Conservation (phyloP, 2,113 vertebrate genomes). For the Henicopernis longicauda region DNA sequence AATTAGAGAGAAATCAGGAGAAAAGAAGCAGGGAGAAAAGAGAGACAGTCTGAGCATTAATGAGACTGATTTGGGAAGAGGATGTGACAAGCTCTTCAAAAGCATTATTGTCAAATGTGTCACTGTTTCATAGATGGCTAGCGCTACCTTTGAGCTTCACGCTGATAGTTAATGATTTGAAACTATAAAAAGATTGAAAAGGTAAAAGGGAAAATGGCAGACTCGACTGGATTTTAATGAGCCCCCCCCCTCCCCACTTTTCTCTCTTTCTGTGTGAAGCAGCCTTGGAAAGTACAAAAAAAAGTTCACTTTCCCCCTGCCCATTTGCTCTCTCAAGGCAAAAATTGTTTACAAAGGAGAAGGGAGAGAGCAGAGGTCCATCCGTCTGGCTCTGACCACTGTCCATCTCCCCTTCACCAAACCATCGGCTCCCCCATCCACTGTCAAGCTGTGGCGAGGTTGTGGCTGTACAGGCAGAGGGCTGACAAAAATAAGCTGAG, state of each 20-base stretch:
- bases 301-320: constrained; percentile 46
- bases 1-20: constrained; percentile 79
- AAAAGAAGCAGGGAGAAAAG: constrained; percentile 75
- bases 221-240: constrained; percentile 80
- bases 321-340: neutral
- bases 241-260: constrained; percentile 7
- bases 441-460: neutral
- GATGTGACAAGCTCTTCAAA: constrained; percentile 82
- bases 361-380: constrained; percentile 28
- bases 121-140: constrained; percentile 76
- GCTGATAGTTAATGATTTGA: constrained; percentile 83
- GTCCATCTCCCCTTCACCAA: neutral
- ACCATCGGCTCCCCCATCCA: neutral
- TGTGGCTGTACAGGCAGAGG: constrained; percentile 4
- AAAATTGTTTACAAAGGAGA: constrained; percentile 38
- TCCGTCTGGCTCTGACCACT: neutral
- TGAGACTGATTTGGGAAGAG: constrained; percentile 82
- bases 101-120: constrained; percentile 83
- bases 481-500: constrained; percentile 74
- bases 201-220: constrained; percentile 76
- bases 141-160: constrained; percentile 77
- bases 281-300: constrained; percentile 39
- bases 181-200: constrained; percentile 82
- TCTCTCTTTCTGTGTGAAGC: constrained; percentile 15
- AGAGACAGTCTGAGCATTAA: constrained; percentile 80